Percentiles rank a stretch among this genome's conserved stretches.
Evolutionary conservation across 2,113 vertebrate species (phyloP).

Genomic region (Trematomus loennbergii): DNA sequence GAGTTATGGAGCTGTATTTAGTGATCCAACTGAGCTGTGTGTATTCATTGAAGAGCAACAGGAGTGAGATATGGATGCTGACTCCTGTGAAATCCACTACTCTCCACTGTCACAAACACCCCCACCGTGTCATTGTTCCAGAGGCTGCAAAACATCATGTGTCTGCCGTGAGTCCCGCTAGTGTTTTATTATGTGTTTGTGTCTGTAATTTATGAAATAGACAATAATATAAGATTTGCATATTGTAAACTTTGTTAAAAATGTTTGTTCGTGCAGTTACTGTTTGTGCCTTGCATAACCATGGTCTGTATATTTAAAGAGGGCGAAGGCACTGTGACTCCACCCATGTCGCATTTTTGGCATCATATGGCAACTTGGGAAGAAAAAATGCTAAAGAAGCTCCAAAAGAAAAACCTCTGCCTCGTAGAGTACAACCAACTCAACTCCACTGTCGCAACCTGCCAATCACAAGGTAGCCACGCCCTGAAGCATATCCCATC

Average conservation of each 20-base stretch:
- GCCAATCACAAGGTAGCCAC: too few relatives aligned
- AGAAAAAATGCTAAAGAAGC: too few relatives aligned
- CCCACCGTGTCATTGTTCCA: not conserved
- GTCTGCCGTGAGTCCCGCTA: conserved; percentile 39
- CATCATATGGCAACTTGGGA: too few relatives aligned
- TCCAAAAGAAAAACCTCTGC: too few relatives aligned
- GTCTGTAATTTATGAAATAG: not conserved
- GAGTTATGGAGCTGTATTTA: not conserved
- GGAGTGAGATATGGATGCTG: conserved; percentile 26
- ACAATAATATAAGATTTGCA: not conserved
- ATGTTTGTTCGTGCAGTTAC: not conserved
- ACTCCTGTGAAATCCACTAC: conserved; percentile 36
- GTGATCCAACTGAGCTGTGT: not conserved
- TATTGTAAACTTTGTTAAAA: not conserved
- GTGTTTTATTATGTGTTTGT: conserved; percentile 16
- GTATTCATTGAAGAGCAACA: not conserved
- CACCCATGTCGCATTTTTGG: too few relatives aligned
- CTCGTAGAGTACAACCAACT: too few relatives aligned
- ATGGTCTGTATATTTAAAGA: too few relatives aligned
- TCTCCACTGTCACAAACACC: conserved; percentile 11
- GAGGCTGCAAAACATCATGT: conserved; percentile 23
- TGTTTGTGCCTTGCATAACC: not conserved
- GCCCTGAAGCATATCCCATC: too few relatives aligned
- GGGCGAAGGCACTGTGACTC: too few relatives aligned
- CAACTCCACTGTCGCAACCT: too few relatives aligned